Evolutionary conservation across 1,140 invertebrate genomes (phyloP).

Genomic region (Psix sp.): DNA sequence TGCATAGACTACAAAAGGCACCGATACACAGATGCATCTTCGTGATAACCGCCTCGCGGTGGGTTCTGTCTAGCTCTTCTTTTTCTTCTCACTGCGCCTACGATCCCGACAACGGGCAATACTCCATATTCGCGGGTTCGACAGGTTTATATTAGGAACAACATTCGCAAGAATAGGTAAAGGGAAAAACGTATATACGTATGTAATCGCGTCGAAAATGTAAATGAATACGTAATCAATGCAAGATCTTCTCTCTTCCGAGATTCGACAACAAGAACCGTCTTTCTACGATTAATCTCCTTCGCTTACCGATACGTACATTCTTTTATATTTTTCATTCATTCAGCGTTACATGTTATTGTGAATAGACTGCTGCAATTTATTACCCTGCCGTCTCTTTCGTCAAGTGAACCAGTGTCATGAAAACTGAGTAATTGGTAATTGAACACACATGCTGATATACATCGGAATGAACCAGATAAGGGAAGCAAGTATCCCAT

Average conservation of each 20-base stretch:
- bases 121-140: slow-evolving; percentile 47
- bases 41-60: slow-evolving; percentile 61
- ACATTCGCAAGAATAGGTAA: slow-evolving; percentile 48
- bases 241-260: slow-evolving; percentile 42
- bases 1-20: slow-evolving; percentile 72
- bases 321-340: slow-evolving; percentile 38
- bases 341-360: slow-evolving; percentile 34
- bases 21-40: slow-evolving; percentile 69
- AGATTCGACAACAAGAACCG: slow-evolving; percentile 48
- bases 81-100: slow-evolving; percentile 28
- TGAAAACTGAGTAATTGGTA: slow-evolving; percentile 9
- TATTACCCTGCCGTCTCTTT: slow-evolving; percentile 21
- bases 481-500: no score
- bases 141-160: slow-evolving; percentile 54
- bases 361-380: slow-evolving; percentile 21
- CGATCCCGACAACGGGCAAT: slow-evolving; percentile 17
- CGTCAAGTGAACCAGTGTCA: slow-evolving; percentile 18
- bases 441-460: background rate
- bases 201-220: slow-evolving; percentile 59
- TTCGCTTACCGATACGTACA: slow-evolving; percentile 8
- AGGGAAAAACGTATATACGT: slow-evolving; percentile 32
- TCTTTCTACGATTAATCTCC: slow-evolving; percentile 46
- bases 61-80: slow-evolving; percentile 21
- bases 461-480: no score
- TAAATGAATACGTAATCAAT: slow-evolving; percentile 56